phyloP scores from a whole-genome alignment of 37 sponge, comb jelly and placozoan genomes.

The Eunapius fragilis region DNA sequence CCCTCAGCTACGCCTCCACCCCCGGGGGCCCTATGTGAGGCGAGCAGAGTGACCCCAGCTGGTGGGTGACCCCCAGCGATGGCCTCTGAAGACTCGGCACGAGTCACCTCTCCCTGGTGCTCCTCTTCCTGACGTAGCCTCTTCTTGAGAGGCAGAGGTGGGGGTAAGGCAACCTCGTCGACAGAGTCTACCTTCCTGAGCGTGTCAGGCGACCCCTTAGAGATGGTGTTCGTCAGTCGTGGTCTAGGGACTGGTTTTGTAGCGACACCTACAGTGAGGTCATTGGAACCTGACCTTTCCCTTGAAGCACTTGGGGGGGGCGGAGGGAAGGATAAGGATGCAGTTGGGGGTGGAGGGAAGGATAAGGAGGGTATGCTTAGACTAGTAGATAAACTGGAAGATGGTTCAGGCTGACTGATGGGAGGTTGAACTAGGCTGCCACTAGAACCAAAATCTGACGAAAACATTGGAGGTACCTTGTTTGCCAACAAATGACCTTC shows the following conservation, averaged over 20 bases:
- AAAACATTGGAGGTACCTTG: background rate
- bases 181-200: background rate
- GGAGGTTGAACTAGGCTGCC: background rate
- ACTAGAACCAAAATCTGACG: background rate
- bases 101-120: too few species aligned
- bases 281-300: background rate
- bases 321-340: background rate
- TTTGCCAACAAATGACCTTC: background rate
- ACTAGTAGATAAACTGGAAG: too few species aligned
- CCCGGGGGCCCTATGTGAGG: background rate
- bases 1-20: constrained; percentile 4
- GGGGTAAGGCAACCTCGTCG: background rate
- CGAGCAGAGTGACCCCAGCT: background rate
- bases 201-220: background rate
- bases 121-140: background rate
- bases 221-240: background rate
- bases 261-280: background rate
- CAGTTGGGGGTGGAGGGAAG: background rate
- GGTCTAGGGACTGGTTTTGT: background rate
- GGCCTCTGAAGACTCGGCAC: background rate
- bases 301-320: background rate
- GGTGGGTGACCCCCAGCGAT: background rate
- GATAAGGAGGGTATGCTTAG: background rate
- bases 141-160: background rate
- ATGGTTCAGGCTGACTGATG: too few species aligned